Base-by-base conservation (phyloP, 2,113 vertebrate species). In the Capreolus pygargus region DNA sequence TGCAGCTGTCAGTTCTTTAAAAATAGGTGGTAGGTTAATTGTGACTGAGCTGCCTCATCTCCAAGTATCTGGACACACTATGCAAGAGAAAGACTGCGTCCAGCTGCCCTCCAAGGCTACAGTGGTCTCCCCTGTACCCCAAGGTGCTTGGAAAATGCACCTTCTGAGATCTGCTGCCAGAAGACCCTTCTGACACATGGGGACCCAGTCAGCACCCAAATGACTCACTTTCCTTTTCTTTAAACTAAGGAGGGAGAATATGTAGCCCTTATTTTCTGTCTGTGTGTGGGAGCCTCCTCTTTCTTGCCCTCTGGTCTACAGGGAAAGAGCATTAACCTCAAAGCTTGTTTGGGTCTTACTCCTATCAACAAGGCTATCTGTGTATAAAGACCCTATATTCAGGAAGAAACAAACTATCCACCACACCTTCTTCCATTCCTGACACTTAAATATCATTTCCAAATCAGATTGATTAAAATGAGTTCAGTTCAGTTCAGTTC, bases 401-500 rank as follows among this genome's bases (percentile, higher is more conserved):
- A 52, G 21, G 76, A 88, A 15, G 27, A 83, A 78, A 11, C 11
- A 47, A 57, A 84, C 19, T 28, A 67, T n/a, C 23, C 7, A 79
- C 6, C 8, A 39, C 52, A 21, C 3, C 13, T 81, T 84, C 67
- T 43, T 57, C 28, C 7, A 47, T 58, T 60, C 21, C 7, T 47
- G n/a, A 96, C 54, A 58, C 23, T 33, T 83, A 84, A 64, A 52
- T 78, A 36, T 39, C 10, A 25, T 33, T 92, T 13, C 60, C n/a
- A 50, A 95, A 70, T 82, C 25, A 94, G 79, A 67, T n/a, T 47
- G 39, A 86, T 60, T 43, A 81, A 83, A 70, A 54, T 90, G 30
- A n/a, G 67, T 47, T 47, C 45, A 47, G 45, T 47, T 47, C 45
- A 47, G 45, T 47, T 47, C 45, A 47, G 45, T 47, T 47, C 8